A percentile compares a stretch with the other conserved stretches of the same genome.
phyloP scores from a whole-genome alignment of 2,888 invertebrate genomes.

The Scaptomyza flava region DNA sequence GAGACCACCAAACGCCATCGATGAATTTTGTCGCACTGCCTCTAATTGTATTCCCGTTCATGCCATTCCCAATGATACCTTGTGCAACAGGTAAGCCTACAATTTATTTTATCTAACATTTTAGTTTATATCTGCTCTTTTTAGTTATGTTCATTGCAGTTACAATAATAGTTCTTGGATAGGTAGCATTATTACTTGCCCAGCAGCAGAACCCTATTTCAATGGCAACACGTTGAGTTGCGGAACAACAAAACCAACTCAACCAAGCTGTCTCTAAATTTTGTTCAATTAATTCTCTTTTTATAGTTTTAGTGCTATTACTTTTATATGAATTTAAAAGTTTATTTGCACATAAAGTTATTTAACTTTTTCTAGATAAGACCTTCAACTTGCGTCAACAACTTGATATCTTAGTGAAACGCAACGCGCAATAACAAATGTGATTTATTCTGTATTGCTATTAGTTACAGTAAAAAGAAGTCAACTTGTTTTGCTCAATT shows the following conservation, averaged over 20 bases:
- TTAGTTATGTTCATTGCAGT: conserved; percentile 21
- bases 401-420: conserved; percentile 1
- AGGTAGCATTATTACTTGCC: conserved; percentile 5
- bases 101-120: neutral
- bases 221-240: conserved; percentile 14
- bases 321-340: neutral
- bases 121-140: neutral
- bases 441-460: too few species aligned
- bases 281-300: neutral
- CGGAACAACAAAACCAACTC: conserved; percentile 7
- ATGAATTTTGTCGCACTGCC: conserved; percentile 9
- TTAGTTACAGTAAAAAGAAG: too few species aligned
- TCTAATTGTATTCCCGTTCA: neutral
- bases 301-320: neutral
- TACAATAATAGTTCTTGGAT: neutral
- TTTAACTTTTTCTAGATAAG: conserved; percentile 5
- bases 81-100: conserved; percentile 30
- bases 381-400: neutral
- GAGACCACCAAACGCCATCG: neutral
- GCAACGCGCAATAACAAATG: too few species aligned
- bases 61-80: conserved; percentile 30
- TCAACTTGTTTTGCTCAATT: too few species aligned
- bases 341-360: neutral
- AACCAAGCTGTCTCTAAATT: conserved; percentile 15
- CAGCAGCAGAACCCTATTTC: conserved; percentile 22